Evolutionary conservation across 30 jellyfish, hydroid and myxozoan genomes (phyloP).

Genomic region (Cassiopea andromeda): DNA sequence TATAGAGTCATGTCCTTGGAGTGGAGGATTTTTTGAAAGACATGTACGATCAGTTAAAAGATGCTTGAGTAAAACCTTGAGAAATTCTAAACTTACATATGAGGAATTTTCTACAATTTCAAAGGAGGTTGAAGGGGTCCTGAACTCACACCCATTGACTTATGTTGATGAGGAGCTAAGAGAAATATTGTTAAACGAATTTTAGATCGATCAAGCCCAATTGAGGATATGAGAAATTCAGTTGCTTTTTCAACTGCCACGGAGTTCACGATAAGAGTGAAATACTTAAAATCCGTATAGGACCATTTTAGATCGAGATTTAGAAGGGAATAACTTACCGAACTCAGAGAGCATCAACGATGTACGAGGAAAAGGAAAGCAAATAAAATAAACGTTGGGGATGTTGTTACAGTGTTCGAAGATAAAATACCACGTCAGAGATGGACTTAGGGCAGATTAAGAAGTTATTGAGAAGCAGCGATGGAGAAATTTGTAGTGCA

Average conservation of each 20-base stretch:
- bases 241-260: neutral
- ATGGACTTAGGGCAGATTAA: conserved; percentile 3
- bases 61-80: too few species aligned
- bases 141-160: too few species aligned
- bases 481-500: conserved; percentile 24
- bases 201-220: neutral
- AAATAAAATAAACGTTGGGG: neutral
- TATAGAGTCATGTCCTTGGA: too few species aligned
- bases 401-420: neutral
- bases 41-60: too few species aligned
- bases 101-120: too few species aligned
- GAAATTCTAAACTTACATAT: too few species aligned
- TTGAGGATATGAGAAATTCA: neutral
- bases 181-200: too few species aligned
- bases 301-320: neutral
- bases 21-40: too few species aligned
- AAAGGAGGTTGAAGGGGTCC: too few species aligned
- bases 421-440: neutral
- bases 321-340: neutral
- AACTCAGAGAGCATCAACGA: neutral
- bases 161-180: too few species aligned
- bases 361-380: neutral
- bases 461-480: neutral
- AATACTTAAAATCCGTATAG: too few species aligned
- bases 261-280: neutral